phyloP scores from a whole-genome alignment of 2,797 vertebrate genomes.

The Coranthus polyacanthus region DNA sequence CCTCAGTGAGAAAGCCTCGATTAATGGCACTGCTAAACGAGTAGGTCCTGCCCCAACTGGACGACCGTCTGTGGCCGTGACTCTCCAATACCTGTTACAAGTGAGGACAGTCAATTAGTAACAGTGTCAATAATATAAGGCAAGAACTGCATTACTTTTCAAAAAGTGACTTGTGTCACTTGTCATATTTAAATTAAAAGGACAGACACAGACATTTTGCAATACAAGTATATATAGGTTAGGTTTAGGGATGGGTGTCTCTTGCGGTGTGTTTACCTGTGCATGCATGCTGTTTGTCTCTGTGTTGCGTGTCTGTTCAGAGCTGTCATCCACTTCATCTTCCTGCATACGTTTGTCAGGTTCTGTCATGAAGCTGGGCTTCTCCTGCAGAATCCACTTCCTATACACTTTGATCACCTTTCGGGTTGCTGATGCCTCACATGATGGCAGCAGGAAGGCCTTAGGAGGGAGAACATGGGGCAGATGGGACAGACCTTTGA shows the following conservation, averaged over 20 bases:
- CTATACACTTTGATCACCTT: slow-evolving; percentile 98
- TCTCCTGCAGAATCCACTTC: slow-evolving; percentile 96
- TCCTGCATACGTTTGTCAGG: slow-evolving; percentile 85
- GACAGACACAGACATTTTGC: too few species aligned
- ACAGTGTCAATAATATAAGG: background rate
- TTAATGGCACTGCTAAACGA: slow-evolving; percentile 97
- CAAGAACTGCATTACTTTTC: background rate
- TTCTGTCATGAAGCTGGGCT: slow-evolving; percentile 95
- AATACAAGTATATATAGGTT: too few species aligned
- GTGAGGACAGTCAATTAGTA: background rate
- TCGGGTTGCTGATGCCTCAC: slow-evolving; percentile 91
- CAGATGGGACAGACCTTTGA: background rate
- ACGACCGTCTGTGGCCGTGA: slow-evolving; percentile 91
- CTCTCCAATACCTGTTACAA: slow-evolving; percentile 76
- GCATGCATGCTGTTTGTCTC: slow-evolving; percentile 62
- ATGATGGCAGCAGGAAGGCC: slow-evolving; percentile 96
- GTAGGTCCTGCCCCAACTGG: slow-evolving; percentile 97
- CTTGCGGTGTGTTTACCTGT: slow-evolving; percentile 49
- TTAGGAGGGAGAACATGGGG: slow-evolving; percentile 59
- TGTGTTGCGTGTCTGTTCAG: slow-evolving; percentile 70
- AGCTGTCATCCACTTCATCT: slow-evolving; percentile 81
- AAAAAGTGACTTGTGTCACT: background rate
- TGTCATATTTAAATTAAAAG: too few species aligned
- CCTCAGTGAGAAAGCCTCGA: slow-evolving; percentile 92
- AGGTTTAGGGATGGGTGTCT: background rate